phyloP scores from a whole-genome alignment of 2,797 vertebrate genomes.

The Paramormyrops hopkinsi region DNA sequence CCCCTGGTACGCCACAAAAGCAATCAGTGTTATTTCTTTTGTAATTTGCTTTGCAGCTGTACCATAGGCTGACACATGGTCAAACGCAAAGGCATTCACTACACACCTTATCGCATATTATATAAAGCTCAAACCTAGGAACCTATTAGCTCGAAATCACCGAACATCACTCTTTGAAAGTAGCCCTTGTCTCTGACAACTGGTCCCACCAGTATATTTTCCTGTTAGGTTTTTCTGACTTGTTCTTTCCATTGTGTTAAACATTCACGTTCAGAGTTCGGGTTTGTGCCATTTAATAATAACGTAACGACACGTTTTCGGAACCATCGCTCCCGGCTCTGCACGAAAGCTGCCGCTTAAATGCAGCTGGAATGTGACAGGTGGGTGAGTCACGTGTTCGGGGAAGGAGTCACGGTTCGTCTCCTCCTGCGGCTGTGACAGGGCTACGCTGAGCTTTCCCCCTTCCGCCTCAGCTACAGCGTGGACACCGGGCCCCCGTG shows the following conservation, averaged over 20 bases:
- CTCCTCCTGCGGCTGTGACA: neutral
- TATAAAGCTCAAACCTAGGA: neutral
- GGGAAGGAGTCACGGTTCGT: constrained; percentile 14
- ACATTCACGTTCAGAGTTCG: neutral
- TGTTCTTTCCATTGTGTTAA: neutral
- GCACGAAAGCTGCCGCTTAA: constrained; percentile 11
- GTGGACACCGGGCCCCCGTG: neutral
- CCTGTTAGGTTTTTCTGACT: neutral
- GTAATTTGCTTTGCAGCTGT: neutral
- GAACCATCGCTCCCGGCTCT: neutral
- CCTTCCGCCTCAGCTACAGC: neutral
- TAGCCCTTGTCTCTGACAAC: neutral
- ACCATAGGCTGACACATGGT: neutral
- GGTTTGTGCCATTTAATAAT: neutral
- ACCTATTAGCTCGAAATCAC: neutral
- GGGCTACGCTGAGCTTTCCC: neutral
- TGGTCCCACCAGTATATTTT: neutral
- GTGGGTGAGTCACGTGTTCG: constrained; percentile 16
- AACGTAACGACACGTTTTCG: neutral
- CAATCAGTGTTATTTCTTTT: neutral
- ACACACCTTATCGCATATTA: neutral
- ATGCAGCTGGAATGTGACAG: constrained; percentile 21
- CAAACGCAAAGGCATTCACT: neutral
- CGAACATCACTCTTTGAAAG: neutral
- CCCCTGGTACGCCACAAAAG: constrained; percentile 33